Evolutionary conservation across 2,113 vertebrate genomes (phyloP).

Genomic region (Ciconia stormi): DNA sequence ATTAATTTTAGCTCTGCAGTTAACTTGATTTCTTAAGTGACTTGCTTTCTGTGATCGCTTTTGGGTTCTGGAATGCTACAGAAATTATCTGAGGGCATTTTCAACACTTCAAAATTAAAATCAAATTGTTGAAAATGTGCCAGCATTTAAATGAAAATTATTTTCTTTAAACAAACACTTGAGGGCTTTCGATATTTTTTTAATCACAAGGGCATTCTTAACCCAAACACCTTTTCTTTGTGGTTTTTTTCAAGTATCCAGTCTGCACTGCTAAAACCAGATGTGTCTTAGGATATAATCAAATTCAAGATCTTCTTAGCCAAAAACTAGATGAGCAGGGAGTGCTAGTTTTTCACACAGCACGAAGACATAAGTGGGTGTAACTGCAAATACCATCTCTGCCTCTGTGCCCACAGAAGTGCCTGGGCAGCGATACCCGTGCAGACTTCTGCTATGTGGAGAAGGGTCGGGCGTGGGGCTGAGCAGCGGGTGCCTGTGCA

Average conservation of each 20-base stretch:
- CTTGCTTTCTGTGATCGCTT: background rate
- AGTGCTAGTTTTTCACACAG: background rate
- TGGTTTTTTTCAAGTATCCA: background rate
- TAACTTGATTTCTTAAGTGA: constrained; percentile 27
- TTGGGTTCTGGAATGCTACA: constrained; percentile 8
- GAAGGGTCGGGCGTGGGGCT: background rate
- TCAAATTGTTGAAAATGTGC: background rate
- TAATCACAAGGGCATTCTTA: constrained; percentile 20
- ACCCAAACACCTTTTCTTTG: constrained; percentile 9
- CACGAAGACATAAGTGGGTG: background rate
- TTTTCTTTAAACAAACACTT: constrained; percentile 18
- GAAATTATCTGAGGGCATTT: constrained; percentile 31
- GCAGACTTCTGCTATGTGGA: background rate
- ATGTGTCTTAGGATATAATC: background rate
- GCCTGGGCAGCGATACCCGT: background rate
- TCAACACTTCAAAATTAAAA: constrained; percentile 33
- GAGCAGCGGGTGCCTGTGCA: background rate
- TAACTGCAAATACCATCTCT: background rate
- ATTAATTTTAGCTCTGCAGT: constrained; percentile 14
- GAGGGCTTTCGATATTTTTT: background rate
- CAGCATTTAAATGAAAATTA: constrained; percentile 29
- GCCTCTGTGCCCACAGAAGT: background rate
- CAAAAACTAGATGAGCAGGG: background rate
- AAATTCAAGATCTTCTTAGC: constrained; percentile 8
- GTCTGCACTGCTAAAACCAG: background rate